Evolutionary conservation across 2,888 invertebrate genomes (phyloP), one percentile per base, ranked within the genome.

Genomic region (Synanthedon vespiformis): DNA sequence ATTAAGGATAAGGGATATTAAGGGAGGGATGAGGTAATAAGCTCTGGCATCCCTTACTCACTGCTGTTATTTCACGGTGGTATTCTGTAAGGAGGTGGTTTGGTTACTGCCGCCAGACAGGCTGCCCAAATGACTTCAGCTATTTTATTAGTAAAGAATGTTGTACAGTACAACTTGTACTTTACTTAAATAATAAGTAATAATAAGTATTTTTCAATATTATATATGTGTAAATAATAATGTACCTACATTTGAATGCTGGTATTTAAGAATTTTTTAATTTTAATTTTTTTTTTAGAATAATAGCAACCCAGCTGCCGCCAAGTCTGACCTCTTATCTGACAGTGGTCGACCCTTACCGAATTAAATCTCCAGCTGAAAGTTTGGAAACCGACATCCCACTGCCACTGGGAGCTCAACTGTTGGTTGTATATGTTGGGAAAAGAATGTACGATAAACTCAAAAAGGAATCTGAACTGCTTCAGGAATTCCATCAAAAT

Each of bases 341-440:
- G 6, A 92, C 95, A 12, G 90, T 95, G 54, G 93, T 94, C 40
- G 95, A 95, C 82, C 95, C 95, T 0, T 93, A 93, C 69, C 89
- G 94, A 62, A 93, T 95, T 72, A 95, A 94, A 83, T 92, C 93
- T 0, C 93, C 95, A 0, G 95, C 94, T 0, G 94, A 95, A 72
- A 84, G 87, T 48, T 80, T 93, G 40, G 69, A 80, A 49, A 87
- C 89, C 0, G 90, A 90, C 58, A 94, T 93, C 60, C 92, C 94
- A 51, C 77, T 95, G 53, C 96, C 96, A 0, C 81, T 92, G 14
- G 95, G 95, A 0, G 93, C 95, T 0, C 94, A 95, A 70, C 89
- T 96, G 55, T 78, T 96, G 40, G 90, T 91, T 27, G 92, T 96
- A 1, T 96, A 93, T 67, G 88, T 96, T 34, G 89, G 91, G 0